Evolutionary conservation across 2,888 invertebrate species (phyloP), one percentile per base, ranked within the genome.

Genomic region (Bedellia somnulentella): DNA sequence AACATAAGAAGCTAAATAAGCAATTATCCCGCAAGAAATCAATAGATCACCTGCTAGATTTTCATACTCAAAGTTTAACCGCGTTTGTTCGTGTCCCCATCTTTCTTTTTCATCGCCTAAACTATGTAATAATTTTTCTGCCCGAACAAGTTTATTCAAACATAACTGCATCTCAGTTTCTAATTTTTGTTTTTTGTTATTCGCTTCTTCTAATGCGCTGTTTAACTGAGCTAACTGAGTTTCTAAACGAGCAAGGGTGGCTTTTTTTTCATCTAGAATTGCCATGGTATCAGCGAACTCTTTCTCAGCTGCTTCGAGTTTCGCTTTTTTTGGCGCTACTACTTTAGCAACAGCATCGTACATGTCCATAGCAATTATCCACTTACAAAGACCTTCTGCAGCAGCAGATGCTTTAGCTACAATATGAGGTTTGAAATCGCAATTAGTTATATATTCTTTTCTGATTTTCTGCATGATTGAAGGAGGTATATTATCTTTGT

Each of bases 391-490:
- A 30, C 94, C 95, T 70, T 96, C 93, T 13, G 95, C 96, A 3
- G 97, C 97, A 38, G 91, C 86, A 0, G 95, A 96, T 1, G 94
- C 94, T 61, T 92, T 90, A 9, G 88, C 87, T 31, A 92, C 87
- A 32, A 87, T 80, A 35, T 80, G 75, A 2, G 91, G 90, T 42
- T 87, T 87, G 53, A 92, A 92, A 46, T 87, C 85, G 47, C 85
- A 83, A 51, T 91, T 80, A 1, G 82, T 80, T 18, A 88, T 61
- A 57, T 84, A 90, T 46, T 88, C 87, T 49, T 85, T 86, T 38
- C 88, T 70, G 39, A 88, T 85, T 59, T 85, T 86, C 42, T 79
- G 73, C 83, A 92, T 90, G 8, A 82, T 79, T 15, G 79, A 78
- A 2, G 78, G 49, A 24, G 87, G 83, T 41, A 93, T 92, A 56